phyloP scores from a whole-genome alignment of 2,888 invertebrate genomes.

The Odontocolon sp. region DNA sequence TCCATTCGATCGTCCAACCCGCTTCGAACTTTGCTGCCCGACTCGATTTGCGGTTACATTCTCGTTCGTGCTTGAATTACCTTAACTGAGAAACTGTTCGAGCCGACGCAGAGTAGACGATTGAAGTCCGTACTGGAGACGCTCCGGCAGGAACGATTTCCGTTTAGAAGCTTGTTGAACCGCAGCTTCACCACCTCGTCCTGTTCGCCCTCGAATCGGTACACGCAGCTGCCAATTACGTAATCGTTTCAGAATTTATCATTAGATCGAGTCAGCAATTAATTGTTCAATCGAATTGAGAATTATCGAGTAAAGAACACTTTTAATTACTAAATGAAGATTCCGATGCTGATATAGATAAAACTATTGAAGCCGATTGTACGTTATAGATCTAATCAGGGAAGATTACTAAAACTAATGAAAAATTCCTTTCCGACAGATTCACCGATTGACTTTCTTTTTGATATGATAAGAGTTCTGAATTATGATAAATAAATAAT shows the following conservation, averaged over 20 bases:
- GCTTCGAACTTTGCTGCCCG: constrained; percentile 15
- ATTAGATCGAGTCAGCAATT: background rate
- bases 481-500: too few relatives aligned
- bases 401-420: too few relatives aligned
- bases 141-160: constrained; percentile 78
- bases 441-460: too few relatives aligned
- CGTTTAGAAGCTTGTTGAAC: constrained; percentile 87
- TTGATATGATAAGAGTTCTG: too few relatives aligned
- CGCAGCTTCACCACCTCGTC: constrained; percentile 91
- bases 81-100: constrained; percentile 77
- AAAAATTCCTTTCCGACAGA: too few relatives aligned
- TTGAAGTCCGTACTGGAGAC: constrained; percentile 77
- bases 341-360: too few relatives aligned
- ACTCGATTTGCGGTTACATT: constrained; percentile 37
- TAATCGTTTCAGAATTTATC: background rate
- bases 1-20: background rate
- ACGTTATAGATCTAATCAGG: too few relatives aligned
- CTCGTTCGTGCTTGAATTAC: constrained; percentile 64
- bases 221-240: constrained; percentile 86
- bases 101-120: constrained; percentile 77
- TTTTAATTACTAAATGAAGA: too few relatives aligned
- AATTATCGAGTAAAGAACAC: too few relatives aligned
- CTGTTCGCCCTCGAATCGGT: constrained; percentile 92
- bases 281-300: too few relatives aligned
- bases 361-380: too few relatives aligned